A percentile compares a stretch with the other conserved stretches of the same genome.
These are phyloP conservation scores for Tokudaia muenninki DNA, from an alignment of 2,797 vertebrate genomes.

Conservation along the genomic window DNA sequence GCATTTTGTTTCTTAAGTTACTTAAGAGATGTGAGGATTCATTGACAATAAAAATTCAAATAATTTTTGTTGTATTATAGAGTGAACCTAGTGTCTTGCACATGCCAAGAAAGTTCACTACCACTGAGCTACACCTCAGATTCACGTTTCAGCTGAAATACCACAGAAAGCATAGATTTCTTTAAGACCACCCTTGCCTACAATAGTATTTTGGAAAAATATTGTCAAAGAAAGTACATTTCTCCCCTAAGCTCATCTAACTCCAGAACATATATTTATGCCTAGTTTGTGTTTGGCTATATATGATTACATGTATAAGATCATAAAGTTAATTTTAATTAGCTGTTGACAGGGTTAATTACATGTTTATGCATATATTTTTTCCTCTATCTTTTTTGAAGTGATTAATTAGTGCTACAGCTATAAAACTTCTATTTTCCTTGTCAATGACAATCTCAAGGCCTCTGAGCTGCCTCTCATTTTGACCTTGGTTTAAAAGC, in stretches of 20 bases:
- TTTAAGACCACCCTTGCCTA: constrained; percentile 73
- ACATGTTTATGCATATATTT: constrained; percentile 55
- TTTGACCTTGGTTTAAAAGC: constrained; percentile 92
- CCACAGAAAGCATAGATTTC: constrained; percentile 73
- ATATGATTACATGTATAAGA: constrained; percentile 48
- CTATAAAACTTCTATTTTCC: constrained; percentile 90
- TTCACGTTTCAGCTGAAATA: constrained; percentile 78
- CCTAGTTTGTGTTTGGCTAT: constrained; percentile 42
- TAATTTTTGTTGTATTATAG: constrained; percentile 59
- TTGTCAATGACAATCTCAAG: constrained; percentile 92
- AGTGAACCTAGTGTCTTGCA: neutral
- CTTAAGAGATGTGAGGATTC: constrained; percentile 25
- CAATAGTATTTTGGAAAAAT: constrained; percentile 67
- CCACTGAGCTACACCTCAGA: neutral
- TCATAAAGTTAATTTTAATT: constrained; percentile 69
- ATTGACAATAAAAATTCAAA: constrained; percentile 71
- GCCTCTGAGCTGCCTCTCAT: constrained; percentile 88
- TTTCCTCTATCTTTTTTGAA: constrained; percentile 84
- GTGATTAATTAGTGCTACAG: constrained; percentile 90
- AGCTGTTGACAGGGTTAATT: constrained; percentile 33
- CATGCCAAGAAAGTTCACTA: neutral
- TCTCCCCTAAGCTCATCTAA: constrained; percentile 69
- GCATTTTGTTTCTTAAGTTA: constrained; percentile 49
- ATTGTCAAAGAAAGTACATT: constrained; percentile 69
- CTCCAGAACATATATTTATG: constrained; percentile 55